Evolutionary conservation across 1,140 invertebrate genomes (phyloP), one percentile per base, ranked within the genome.

Genomic region (Heliothis virescens): DNA sequence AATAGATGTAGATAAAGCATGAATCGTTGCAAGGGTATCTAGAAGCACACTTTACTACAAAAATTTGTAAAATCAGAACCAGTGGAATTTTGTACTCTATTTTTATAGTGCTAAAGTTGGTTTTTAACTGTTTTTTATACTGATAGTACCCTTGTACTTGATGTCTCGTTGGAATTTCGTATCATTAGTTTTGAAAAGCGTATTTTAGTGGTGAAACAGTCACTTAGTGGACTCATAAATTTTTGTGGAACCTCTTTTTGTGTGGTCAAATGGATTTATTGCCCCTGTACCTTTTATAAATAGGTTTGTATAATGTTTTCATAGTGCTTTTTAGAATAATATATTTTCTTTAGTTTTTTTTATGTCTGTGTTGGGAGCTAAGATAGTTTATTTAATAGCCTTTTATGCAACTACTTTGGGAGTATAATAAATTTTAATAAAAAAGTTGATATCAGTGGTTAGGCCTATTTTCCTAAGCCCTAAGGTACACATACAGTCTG

Each of bases 1-100:
- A 71, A 57, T 72, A 59, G 87, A 89, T 89, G 82, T 76, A 85
- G 85, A 89, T 89, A 85, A 85, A 74, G 83, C 86, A 87, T 79
- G 85, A 72, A 77, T 73, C 65, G 74, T 47, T 80, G 81, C 82
- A 80, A 78, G 80, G 79, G 77, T 65, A 63, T 72, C 53, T 60
- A 78, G 48, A 29, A 83, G 65, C 62, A 74, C 29, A 69, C 74
- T 80, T 71, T 41, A 67, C 16, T 48, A 75, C 16, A 59, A 50
- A 75, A 59, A 80, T 80, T 69, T 34, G 52, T 47, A 59, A 53
- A 15, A 60, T 59, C 12, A 69, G 26, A 3, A 3, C 29, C 15
- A 50, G 12, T 3, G 0, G 0, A 4, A 67, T 21, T 69, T 52
- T 69, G 1, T 69, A 57, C 63, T 29, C 59, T 78, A 67, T 26